Evolutionary conservation across 1,140 invertebrate species (phyloP), one percentile per base, ranked within the genome.

Genomic region (Platyscapa corneri): DNA sequence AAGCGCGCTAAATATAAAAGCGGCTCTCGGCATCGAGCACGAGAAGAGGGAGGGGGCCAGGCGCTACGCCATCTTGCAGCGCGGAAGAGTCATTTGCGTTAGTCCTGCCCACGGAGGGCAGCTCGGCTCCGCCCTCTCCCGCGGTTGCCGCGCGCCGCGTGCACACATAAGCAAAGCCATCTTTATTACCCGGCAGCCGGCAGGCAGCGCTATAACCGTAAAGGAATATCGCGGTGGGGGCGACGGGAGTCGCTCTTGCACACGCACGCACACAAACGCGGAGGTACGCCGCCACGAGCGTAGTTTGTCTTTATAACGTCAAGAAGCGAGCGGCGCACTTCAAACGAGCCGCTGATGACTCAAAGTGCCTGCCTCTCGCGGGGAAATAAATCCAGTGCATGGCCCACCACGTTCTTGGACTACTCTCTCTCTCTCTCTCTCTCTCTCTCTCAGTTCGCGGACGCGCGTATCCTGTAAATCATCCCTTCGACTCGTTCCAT

Each of bases 271-370:
- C 92, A 89, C 90, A 90, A 90, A 91, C 91, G 86, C 77, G 56
- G 5, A 12, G 5, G 42, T 5, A 5, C 42, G 42, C 12, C 79
- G 91, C 92, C 92, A 89, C 90, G 91, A 91, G 92, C 91, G 91
- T 92, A 93, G 92, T 93, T 93, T 93, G 92, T 93, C 92, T 93
- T 93, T 93, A 93, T 93, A 92, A 92, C 91, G 92, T 92, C 91
- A 90, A 91, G 90, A 88, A 88, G 91, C 90, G 89, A 89, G 90
- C 90, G 90, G 91, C 88, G 89, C 90, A 93, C 91, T 92, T 93
- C 92, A 93, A 93, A 93, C 91, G 92, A 91, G 90, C 92, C 92
- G 93, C 92, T 93, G 93, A 93, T 93, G 92, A 92, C 90, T 93
- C 91, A 91, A 93, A 93, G 92, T 93, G 92, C 91, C 91, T 92